phyloP scores from a whole-genome alignment of 1,140 invertebrate species.

The Frieseomelitta varia region DNA sequence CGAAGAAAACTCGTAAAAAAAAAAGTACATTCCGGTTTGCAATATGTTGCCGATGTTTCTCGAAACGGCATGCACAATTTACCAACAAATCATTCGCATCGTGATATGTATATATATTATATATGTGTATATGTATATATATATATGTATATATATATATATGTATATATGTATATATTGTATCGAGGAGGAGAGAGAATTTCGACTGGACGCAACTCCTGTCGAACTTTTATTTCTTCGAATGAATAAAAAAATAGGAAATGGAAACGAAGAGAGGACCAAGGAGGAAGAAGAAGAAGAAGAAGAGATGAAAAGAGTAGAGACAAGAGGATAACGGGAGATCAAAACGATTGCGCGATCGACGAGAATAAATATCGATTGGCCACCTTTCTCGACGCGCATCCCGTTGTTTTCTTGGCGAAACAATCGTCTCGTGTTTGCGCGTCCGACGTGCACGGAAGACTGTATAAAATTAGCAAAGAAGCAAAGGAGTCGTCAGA shows the following conservation, averaged over 20 bases:
- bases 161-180: background rate
- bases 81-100: background rate
- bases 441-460: constrained; percentile 48
- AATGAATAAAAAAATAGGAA: background rate
- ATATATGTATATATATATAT: too few relatives aligned
- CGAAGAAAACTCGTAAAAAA: background rate
- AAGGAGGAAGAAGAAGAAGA: constrained; percentile 15
- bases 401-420: constrained; percentile 68
- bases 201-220: constrained; percentile 11
- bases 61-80: constrained; percentile 4
- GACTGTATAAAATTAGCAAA: background rate
- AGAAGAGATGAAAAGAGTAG: background rate
- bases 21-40: constrained; percentile 15
- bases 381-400: constrained; percentile 57
- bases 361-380: constrained; percentile 40
- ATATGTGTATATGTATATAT: background rate
- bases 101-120: background rate
- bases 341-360: constrained; percentile 33
- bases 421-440: constrained; percentile 71
- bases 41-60: background rate
- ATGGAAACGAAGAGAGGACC: background rate
- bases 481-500: background rate
- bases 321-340: constrained; percentile 13
- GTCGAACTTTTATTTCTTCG: constrained; percentile 11
- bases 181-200: background rate